Evolutionary conservation across 2,113 vertebrate species (phyloP), one percentile per base, ranked within the genome.

Genomic region (Coryphaenoides rupestris): DNA sequence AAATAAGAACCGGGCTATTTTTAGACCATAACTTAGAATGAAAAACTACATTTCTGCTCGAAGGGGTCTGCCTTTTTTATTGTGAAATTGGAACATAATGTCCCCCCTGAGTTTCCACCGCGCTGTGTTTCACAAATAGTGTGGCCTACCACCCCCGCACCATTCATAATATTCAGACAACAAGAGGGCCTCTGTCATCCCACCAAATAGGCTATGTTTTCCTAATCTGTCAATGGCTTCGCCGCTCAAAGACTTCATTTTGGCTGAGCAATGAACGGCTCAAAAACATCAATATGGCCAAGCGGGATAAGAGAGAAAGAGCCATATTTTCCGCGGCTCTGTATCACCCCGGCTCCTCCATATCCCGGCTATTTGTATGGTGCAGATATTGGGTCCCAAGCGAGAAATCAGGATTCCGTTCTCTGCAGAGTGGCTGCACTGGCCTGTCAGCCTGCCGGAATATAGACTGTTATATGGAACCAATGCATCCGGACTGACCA

Each of bases 391-490:
- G 82, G 77, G 66, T 80, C 73, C 83, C 72, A 76, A 77, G 79
- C 82, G 75, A 80, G 84, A 88, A 84, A 88, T 89, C 76, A 60
- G 83, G 79, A 83, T 80, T 84, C 80, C 82, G 77, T 83, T 70
- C 78, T 64, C 70, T 49, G 33, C 69, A 76, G 84, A 87, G 81
- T 78, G 78, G 81, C 67, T 69, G 72, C 75, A 74, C 74, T 59
- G 55, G 73, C 75, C 70, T 83, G 78, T 73, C 61, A 68, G 78
- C 77, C n/a, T 72, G 33, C 33, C 83, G 83, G 77, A 86, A 89
- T 89, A 86, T 40, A 86, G 84, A 83, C 84, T 62, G 78, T 89
- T 89, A 89, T 84, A 89, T 45, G 87, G 88, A 89, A 89, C 89
- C 85, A 84, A 89, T 87, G 88, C 84, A 85, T 89, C 88, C 33